phyloP scores from a whole-genome alignment of 2,888 invertebrate genomes.

The Dryocosmus kuriphilus region DNA sequence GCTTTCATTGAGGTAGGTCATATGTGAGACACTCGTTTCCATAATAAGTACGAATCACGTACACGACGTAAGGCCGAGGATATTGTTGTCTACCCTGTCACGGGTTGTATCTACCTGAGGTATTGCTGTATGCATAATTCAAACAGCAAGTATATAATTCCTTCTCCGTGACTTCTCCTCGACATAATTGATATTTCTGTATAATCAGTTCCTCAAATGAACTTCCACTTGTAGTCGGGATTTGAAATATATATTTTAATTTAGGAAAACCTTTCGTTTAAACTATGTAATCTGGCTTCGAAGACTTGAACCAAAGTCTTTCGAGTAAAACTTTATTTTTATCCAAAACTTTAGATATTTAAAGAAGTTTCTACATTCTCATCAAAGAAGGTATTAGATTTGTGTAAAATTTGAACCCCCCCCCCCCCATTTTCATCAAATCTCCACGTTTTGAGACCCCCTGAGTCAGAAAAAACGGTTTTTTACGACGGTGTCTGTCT shows the following conservation, averaged over 20 bases:
- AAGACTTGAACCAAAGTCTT: no score
- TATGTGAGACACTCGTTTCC: constrained; percentile 19
- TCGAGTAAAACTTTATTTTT: no score
- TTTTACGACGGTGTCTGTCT: no score
- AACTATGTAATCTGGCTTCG: no score
- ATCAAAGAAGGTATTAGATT: no score
- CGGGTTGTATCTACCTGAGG: constrained; percentile 35
- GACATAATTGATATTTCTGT: constrained; percentile 34
- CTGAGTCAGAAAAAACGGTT: no score
- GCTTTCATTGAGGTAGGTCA: constrained; percentile 35
- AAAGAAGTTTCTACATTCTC: no score
- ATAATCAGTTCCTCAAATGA: neutral
- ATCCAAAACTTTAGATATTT: no score
- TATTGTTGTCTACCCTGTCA: constrained; percentile 37
- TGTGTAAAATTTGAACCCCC: no score
- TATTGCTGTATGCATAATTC: constrained; percentile 40
- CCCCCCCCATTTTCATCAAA: no score
- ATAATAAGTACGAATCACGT: constrained; percentile 39
- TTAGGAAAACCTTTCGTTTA: no score
- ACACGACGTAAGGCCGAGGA: constrained; percentile 32
- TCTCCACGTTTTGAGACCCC: no score
- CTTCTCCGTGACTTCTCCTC: constrained; percentile 24
- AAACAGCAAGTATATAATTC: constrained; percentile 37
- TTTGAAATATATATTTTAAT: neutral
- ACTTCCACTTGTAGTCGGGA: neutral